These are phyloP conservation scores for Poeciliopsis prolifica DNA, from an alignment of 2,113 vertebrate genomes.

Conservation along the genomic window DNA sequence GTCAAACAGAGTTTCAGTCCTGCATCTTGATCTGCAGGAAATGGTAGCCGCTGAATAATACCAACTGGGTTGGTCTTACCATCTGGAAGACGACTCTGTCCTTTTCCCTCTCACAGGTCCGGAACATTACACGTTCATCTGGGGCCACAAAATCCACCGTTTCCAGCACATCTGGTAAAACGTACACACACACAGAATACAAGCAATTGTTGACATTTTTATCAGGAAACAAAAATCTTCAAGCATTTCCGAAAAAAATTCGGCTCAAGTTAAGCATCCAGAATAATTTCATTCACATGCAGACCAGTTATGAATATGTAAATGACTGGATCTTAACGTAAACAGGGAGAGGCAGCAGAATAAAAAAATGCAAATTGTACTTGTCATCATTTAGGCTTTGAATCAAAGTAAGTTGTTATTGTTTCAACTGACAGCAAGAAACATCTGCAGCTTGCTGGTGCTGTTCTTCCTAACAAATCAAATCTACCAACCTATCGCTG, in stretches of 20 bases:
- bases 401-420: no score
- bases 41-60: not conserved
- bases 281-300: not conserved
- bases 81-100: constrained; percentile 91
- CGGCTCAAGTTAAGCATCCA: not conserved
- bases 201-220: not conserved
- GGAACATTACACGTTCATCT: constrained; percentile 93
- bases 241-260: not conserved
- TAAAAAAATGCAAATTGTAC: no score
- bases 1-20: not conserved
- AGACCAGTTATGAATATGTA: not conserved
- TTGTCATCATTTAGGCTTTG: no score
- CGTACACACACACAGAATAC: constrained; percentile 16
- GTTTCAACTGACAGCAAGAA: no score
- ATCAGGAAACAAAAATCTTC: not conserved
- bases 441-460: no score
- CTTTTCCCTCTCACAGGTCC: constrained; percentile 90
- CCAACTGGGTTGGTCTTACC: constrained; percentile 75
- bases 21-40: not conserved
- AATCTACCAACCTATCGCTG: no score
- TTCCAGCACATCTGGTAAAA: constrained; percentile 83
- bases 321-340: no score
- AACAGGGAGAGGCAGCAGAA: no score
- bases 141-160: constrained; percentile 95
- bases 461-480: no score